phyloP scores from a whole-genome alignment of 1,140 invertebrate species.

The Calephelis virginiensis region DNA sequence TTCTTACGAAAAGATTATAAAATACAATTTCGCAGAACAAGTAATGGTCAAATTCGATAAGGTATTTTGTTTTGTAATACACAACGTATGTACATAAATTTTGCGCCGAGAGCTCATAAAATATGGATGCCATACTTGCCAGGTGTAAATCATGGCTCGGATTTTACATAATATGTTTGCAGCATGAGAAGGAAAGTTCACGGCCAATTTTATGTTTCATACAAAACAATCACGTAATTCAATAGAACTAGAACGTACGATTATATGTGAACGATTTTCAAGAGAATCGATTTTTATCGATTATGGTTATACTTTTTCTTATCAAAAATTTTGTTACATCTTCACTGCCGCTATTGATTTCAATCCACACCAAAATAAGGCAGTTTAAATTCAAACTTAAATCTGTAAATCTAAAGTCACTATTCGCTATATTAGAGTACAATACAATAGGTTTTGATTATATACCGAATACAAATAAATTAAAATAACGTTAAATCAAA shows the following conservation, averaged over 20 bases:
- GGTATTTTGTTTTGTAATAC: not conserved
- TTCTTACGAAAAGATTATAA: too few relatives aligned
- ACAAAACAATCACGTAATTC: not conserved
- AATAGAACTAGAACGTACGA: not conserved
- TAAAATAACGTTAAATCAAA: too few relatives aligned
- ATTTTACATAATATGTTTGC: not conserved
- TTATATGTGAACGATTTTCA: not conserved
- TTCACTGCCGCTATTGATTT: too few relatives aligned
- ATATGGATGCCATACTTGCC: slow-evolving; percentile 1
- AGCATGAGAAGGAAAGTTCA: slow-evolving; percentile 9
- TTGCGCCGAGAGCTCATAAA: slow-evolving; percentile 11
- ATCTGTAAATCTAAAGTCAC: too few relatives aligned
- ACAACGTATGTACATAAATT: not conserved
- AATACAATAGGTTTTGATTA: too few relatives aligned
- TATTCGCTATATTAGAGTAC: too few relatives aligned
- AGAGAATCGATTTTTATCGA: too few relatives aligned
- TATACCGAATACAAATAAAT: too few relatives aligned
- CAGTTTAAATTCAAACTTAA: too few relatives aligned
- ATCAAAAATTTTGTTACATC: too few relatives aligned
- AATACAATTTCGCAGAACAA: not conserved
- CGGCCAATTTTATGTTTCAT: not conserved
- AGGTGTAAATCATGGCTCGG: slow-evolving; percentile 7
- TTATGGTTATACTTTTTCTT: too few relatives aligned
- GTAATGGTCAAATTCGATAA: not conserved
- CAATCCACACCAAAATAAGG: too few relatives aligned